Conservation (phyloP, 2,113 vertebrate species). For the Pteropus alecto region DNA sequence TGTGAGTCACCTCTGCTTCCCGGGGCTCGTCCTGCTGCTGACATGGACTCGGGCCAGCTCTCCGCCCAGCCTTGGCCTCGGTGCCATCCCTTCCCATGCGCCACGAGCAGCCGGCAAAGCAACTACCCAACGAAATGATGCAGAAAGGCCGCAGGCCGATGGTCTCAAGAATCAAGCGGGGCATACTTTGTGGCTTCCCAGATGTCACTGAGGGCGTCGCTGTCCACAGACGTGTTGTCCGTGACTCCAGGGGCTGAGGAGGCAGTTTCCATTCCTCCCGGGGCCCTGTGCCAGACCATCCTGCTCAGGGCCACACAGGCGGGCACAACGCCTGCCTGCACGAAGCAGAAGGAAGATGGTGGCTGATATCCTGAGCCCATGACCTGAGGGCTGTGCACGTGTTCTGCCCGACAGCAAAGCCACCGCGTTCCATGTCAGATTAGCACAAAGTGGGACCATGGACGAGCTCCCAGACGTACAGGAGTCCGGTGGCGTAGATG, state of each 20-base stretch:
- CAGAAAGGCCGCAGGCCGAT: fast-evolving
- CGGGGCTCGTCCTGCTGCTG: background rate
- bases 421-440: fast-evolving
- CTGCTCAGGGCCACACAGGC: background rate
- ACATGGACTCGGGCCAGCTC: background rate
- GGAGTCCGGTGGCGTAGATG: no score
- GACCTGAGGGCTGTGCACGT: background rate
- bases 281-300: background rate
- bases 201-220: fast-evolving
- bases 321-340: background rate
- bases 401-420: background rate
- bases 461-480: fast-evolving
- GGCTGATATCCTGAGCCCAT: background rate
- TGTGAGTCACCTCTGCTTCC: conserved; percentile 58
- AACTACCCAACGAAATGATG: fast-evolving
- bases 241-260: fast-evolving
- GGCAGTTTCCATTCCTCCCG: background rate
- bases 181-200: background rate
- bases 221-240: background rate
- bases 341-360: background rate
- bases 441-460: fast-evolving
- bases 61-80: background rate
- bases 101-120: background rate
- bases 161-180: fast-evolving
- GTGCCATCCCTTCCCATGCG: fast-evolving